Conservation (phyloP, 2,113 vertebrate species). For the Tragulus kanchil region DNA sequence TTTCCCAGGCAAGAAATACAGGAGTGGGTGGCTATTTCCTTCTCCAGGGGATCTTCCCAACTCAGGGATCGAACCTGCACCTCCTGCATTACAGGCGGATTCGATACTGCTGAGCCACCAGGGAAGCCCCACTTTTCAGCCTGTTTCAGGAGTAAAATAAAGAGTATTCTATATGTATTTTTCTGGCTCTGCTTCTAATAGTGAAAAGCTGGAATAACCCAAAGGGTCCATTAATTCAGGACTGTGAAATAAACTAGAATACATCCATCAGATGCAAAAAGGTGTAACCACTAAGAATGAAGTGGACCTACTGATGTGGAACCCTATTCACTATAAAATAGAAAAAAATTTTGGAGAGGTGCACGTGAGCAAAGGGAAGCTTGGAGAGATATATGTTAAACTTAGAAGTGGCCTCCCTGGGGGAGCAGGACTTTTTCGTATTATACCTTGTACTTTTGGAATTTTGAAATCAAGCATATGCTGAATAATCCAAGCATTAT, state of each 20-base stretch:
- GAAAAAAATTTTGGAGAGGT: neutral
- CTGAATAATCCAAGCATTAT: slow-evolving; percentile 11
- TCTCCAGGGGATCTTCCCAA: neutral
- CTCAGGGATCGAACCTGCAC: neutral
- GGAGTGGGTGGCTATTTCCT: neutral
- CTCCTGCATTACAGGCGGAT: neutral
- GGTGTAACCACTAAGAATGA: neutral
- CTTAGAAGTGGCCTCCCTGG: neutral
- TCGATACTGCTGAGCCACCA: neutral
- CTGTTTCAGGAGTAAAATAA: neutral
- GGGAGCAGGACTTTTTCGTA: neutral
- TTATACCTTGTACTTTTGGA: neutral
- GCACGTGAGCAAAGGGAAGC: neutral
- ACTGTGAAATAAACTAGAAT: neutral
- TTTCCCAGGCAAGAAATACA: neutral
- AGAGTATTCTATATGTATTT: neutral
- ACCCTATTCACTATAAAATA: neutral
- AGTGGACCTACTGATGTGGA: neutral
- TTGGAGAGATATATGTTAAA: neutral
- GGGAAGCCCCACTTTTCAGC: neutral
- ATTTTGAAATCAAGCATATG: neutral
- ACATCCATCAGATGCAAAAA: neutral
- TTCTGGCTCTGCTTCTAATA: neutral
- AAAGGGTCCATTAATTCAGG: neutral
- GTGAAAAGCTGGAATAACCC: slow-evolving; percentile 1